These are phyloP conservation scores for Callionymus lyra DNA, from an alignment of 2,113 vertebrate species.

Conservation along the genomic window DNA sequence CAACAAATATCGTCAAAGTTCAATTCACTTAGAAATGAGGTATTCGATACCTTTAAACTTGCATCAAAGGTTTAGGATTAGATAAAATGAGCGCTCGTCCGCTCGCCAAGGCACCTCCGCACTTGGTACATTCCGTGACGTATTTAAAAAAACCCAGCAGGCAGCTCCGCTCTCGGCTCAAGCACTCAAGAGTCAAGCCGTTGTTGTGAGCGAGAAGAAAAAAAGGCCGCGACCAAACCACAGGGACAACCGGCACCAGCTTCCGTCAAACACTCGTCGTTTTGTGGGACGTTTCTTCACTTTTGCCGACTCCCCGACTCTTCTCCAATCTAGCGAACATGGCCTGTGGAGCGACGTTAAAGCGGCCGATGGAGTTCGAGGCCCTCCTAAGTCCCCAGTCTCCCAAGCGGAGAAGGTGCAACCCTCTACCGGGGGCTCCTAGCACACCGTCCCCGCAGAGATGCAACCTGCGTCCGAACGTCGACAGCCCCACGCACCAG, in stretches of 20 bases:
- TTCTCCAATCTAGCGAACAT: slow-evolving; percentile 58
- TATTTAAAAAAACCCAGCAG: slow-evolving; percentile 56
- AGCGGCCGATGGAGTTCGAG: slow-evolving; percentile 85
- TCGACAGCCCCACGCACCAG: slow-evolving; percentile 65
- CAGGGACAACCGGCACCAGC: background rate
- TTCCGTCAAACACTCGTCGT: slow-evolving; percentile 1
- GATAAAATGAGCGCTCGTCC: too few species aligned
- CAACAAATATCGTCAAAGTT: too few species aligned
- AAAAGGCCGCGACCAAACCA: slow-evolving; percentile 26
- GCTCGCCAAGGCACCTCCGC: background rate
- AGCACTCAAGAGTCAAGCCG: slow-evolving; percentile 51
- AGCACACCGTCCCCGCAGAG: slow-evolving; percentile 72
- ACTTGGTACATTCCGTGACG: slow-evolving; percentile 38
- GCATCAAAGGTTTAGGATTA: too few species aligned
- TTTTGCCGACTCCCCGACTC: slow-evolving; percentile 8
- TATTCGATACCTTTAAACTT: too few species aligned
- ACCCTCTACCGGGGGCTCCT: slow-evolving; percentile 73
- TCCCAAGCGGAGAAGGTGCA: slow-evolving; percentile 82
- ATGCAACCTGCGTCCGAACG: slow-evolving; percentile 69
- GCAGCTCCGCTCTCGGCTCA: slow-evolving; percentile 47
- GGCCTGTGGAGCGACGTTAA: slow-evolving; percentile 85
- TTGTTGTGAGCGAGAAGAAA: slow-evolving; percentile 55
- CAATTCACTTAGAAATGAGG: too few species aligned
- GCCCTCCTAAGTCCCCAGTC: slow-evolving; percentile 83
- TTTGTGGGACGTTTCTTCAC: slow-evolving; percentile 22